Percentiles rank a stretch among this genome's conserved stretches.
Conservation (phyloP, 1,140 invertebrate genomes). For the Nomia melanderi region DNA sequence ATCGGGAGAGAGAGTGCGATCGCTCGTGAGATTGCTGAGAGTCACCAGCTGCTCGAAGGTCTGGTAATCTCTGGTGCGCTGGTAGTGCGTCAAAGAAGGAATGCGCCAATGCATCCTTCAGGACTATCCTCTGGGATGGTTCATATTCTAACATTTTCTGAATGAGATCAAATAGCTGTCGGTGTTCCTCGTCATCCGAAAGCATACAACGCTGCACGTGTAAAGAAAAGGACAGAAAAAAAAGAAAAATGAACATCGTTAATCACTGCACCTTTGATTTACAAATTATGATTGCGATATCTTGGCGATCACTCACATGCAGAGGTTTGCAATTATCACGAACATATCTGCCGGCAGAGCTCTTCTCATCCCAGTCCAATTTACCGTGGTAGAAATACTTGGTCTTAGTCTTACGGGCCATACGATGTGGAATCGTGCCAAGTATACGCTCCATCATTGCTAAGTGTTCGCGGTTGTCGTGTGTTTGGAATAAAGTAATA, state of each 20-base stretch:
- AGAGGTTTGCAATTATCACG: slow-evolving; percentile 98
- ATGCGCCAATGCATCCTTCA: slow-evolving; percentile 94
- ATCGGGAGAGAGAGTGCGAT: slow-evolving; percentile 84
- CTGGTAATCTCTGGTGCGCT: slow-evolving; percentile 86
- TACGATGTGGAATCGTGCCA: slow-evolving; percentile 96
- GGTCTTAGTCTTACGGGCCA: slow-evolving; percentile 98
- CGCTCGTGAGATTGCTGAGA: slow-evolving; percentile 81
- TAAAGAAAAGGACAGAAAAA: no score
- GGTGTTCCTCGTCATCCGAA: slow-evolving; percentile 93
- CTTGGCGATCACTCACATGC: slow-evolving; percentile 85
- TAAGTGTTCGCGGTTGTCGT: slow-evolving; percentile 99
- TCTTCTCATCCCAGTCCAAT: slow-evolving; percentile 97
- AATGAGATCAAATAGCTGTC: slow-evolving; percentile 96
- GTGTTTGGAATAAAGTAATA: slow-evolving; percentile 99
- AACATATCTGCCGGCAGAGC: slow-evolving; percentile 97
- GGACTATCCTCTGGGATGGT: slow-evolving; percentile 92
- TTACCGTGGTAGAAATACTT: slow-evolving; percentile 98
- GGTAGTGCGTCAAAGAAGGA: slow-evolving; percentile 95
- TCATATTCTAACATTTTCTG: slow-evolving; percentile 98
- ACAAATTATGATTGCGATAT: background rate
- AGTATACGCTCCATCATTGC: slow-evolving; percentile 99
- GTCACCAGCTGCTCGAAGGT: slow-evolving; percentile 80
- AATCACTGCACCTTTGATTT: background rate
- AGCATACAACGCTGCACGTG: slow-evolving; percentile 92
- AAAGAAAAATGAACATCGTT: background rate